phyloP scores from a whole-genome alignment of 2,888 invertebrate genomes.

The Sarcophaga caerulescens region DNA sequence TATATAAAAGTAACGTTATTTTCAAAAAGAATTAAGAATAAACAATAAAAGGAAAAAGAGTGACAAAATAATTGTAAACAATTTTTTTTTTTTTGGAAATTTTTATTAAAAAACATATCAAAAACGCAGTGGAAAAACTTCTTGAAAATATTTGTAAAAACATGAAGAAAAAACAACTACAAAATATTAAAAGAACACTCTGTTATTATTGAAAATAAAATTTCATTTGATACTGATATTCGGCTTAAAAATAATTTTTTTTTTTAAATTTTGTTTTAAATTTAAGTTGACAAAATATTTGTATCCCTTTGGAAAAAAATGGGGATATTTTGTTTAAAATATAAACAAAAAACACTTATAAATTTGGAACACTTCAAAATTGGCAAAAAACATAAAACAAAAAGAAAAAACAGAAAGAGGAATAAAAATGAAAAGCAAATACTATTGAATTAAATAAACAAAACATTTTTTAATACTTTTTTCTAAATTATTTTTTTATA shows the following conservation, averaged over 20 bases:
- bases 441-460: slow-evolving; percentile 30
- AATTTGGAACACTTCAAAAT: slow-evolving; percentile 69
- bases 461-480: slow-evolving; percentile 54
- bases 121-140: slow-evolving; percentile 79
- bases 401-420: too few relatives aligned
- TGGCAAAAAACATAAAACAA: slow-evolving; percentile 64
- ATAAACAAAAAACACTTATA: slow-evolving; percentile 36
- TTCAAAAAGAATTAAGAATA: slow-evolving; percentile 56
- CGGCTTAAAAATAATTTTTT: slow-evolving; percentile 48
- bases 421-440: not conserved
- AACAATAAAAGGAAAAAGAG: slow-evolving; percentile 65
- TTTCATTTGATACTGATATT: slow-evolving; percentile 47
- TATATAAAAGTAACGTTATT: slow-evolving; percentile 44
- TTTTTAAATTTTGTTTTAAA: slow-evolving; percentile 52
- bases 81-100: slow-evolving; percentile 59
- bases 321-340: not conserved
- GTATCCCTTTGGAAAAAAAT: not conserved
- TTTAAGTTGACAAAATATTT: slow-evolving; percentile 40
- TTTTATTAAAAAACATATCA: slow-evolving; percentile 62
- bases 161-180: slow-evolving; percentile 5
- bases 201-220: slow-evolving; percentile 23
- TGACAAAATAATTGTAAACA: slow-evolving; percentile 59
- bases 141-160: slow-evolving; percentile 78
- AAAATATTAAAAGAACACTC: slow-evolving; percentile 12
- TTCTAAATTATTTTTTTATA: slow-evolving; percentile 61